phyloP scores from a whole-genome alignment of 2,797 vertebrate genomes.

The Syncerus caffer region DNA sequence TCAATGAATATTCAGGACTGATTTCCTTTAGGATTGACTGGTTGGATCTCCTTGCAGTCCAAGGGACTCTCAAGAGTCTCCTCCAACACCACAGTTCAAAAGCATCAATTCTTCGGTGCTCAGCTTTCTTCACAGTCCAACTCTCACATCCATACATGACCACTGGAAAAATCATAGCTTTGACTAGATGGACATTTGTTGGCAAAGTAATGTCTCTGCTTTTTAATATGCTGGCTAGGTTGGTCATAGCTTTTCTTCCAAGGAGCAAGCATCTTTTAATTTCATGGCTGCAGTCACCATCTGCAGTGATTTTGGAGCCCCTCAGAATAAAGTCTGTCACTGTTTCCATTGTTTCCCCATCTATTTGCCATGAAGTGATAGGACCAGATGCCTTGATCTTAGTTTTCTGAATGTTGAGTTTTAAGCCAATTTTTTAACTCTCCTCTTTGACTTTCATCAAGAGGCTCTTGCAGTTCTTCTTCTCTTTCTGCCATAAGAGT shows the following conservation, averaged over 20 bases:
- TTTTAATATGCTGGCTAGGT: not conserved
- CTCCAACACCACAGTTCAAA: not conserved
- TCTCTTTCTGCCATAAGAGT: not conserved
- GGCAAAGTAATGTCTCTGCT: not conserved
- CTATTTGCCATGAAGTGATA: not conserved
- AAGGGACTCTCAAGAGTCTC: not conserved
- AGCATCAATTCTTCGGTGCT: not conserved
- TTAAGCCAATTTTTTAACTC: not conserved
- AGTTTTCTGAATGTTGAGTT: not conserved
- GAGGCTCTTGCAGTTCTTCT: not conserved
- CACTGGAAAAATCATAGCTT: not conserved
- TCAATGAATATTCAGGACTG: not conserved
- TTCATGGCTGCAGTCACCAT: not conserved
- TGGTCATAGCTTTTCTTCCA: not conserved
- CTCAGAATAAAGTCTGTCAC: not conserved
- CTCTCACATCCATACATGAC: not conserved
- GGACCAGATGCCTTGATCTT: not conserved
- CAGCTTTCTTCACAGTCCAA: not conserved
- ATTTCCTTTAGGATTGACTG: not conserved
- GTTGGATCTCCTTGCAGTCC: not conserved
- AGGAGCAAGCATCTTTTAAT: not conserved
- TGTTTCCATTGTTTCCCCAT: not conserved
- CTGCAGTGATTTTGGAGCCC: not conserved
- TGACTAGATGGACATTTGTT: not conserved
- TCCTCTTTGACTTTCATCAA: not conserved